phyloP scores from a whole-genome alignment of 2,797 vertebrate genomes.

The Hydrophis major region DNA sequence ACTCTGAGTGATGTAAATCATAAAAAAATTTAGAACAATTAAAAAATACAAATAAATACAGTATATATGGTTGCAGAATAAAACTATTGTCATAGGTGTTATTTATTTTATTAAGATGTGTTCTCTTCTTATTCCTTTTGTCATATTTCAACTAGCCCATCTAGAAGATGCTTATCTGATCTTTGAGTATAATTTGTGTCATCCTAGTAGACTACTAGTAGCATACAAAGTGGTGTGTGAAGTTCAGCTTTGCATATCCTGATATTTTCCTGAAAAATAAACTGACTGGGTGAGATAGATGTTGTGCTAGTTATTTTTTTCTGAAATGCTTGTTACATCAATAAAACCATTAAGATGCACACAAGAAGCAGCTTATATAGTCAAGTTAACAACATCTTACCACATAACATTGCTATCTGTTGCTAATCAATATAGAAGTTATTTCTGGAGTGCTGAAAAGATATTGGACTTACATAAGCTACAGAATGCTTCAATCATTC shows the following conservation, averaged over 20 bases:
- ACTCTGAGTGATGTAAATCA: background rate
- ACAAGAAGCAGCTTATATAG: rapidly evolving
- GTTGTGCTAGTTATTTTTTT: constrained; percentile 9
- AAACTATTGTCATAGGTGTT: background rate
- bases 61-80: background rate
- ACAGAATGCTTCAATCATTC: background rate
- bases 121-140: constrained; percentile 46
- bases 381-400: constrained; percentile 18
- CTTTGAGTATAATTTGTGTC: constrained; percentile 41
- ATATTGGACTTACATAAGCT: background rate
- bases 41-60: background rate
- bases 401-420: background rate
- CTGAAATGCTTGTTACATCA: background rate
- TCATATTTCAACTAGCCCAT: constrained; percentile 25
- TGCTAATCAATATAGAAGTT: constrained; percentile 36
- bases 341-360: background rate
- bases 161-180: constrained; percentile 48
- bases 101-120: background rate
- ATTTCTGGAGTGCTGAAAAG: background rate
- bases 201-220: constrained; percentile 44
- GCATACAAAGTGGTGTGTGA: background rate
- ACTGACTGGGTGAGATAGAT: constrained; percentile 32
- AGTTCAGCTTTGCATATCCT: background rate
- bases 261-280: constrained; percentile 14
- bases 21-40: background rate